These are phyloP conservation scores for Stichodactyla helianthus DNA, from an alignment of 64 coral and sea anemone genomes.

Conservation along the genomic window DNA sequence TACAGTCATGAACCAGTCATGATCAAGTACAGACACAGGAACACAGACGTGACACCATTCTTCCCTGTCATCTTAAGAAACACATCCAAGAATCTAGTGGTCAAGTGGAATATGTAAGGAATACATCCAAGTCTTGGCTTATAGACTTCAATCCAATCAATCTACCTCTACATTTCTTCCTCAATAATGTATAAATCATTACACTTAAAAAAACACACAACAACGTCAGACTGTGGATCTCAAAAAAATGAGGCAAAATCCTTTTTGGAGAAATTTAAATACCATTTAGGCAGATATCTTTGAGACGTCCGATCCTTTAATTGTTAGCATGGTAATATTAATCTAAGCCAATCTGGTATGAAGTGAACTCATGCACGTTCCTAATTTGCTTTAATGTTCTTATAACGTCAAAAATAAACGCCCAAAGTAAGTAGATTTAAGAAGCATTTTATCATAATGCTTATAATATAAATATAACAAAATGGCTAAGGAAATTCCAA, in stretches of 20 bases:
- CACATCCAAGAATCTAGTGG: not conserved
- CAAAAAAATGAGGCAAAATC: not conserved
- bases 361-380: too few relatives aligned
- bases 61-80: slow-evolving; percentile 17
- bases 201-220: not conserved
- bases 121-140: not conserved
- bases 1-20: not conserved
- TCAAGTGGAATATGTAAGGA: not conserved
- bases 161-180: not conserved
- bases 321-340: too few relatives aligned
- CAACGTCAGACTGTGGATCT: not conserved
- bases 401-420: not conserved
- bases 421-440: not conserved
- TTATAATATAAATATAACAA: not conserved
- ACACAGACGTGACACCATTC: slow-evolving; percentile 3
- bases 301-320: too few relatives aligned
- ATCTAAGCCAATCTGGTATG: too few relatives aligned
- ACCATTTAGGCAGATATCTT: not conserved
- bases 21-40: slow-evolving; percentile 22
- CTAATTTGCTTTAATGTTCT: not conserved
- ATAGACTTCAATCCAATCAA: not conserved
- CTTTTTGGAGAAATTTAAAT: not conserved
- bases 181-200: not conserved
- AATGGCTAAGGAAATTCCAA: not conserved
- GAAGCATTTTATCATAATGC: not conserved